Conservation (phyloP, 2,797 vertebrate species). For the Molossus molossus region DNA sequence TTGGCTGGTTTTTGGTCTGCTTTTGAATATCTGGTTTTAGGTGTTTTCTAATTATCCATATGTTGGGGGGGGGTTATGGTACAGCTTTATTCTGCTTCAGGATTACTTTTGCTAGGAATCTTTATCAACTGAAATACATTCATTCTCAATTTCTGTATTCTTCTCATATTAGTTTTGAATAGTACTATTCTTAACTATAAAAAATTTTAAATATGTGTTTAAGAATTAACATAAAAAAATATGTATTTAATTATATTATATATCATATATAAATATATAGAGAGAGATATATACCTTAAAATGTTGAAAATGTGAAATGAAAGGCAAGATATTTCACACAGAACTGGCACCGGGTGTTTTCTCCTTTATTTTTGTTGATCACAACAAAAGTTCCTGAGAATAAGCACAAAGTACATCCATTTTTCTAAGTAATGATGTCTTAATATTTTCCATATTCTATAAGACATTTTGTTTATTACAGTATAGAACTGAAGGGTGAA, state of each 20-base stretch:
- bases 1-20: neutral
- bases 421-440: conserved; percentile 14
- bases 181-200: neutral
- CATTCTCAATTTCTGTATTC: neutral
- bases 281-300: neutral
- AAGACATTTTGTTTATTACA: neutral
- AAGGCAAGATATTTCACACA: neutral
- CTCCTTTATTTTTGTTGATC: neutral
- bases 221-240: neutral
- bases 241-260: neutral
- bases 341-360: neutral
- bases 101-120: neutral
- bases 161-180: neutral
- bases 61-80: neutral
- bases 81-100: neutral
- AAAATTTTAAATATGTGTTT: neutral
- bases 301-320: neutral
- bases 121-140: no score
- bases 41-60: neutral
- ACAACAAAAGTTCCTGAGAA: neutral
- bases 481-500: neutral
- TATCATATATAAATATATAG: no score
- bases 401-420: neutral
- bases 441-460: neutral
- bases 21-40: conserved; percentile 24